These are phyloP conservation scores for Gallinago undulata DNA, from an alignment of 2,113 vertebrate species.

Conservation along the genomic window DNA sequence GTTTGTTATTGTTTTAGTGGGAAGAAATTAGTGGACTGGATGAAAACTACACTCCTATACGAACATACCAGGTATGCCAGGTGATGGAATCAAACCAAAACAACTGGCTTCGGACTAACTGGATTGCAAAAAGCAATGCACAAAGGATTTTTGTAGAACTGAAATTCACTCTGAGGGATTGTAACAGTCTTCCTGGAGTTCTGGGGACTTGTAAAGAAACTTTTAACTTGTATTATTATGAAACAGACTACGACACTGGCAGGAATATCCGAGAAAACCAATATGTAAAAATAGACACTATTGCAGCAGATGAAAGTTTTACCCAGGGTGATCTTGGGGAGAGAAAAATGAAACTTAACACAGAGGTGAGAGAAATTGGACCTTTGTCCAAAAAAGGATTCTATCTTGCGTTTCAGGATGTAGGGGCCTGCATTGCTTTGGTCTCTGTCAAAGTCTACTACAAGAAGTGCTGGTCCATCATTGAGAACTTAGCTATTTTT, in stretches of 20 bases:
- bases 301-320: slow-evolving; percentile 99
- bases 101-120: slow-evolving; percentile 99
- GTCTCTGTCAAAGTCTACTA: slow-evolving; percentile 99
- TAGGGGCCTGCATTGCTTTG: slow-evolving; percentile 97
- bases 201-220: slow-evolving; percentile 99
- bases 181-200: slow-evolving; percentile 99
- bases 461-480: slow-evolving; percentile 99
- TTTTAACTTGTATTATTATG: slow-evolving; percentile 99
- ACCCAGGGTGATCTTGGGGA: slow-evolving; percentile 99
- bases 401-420: slow-evolving; percentile 99
- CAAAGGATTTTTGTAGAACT: slow-evolving; percentile 99
- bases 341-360: slow-evolving; percentile 99
- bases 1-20: slow-evolving; percentile 85
- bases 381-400: slow-evolving; percentile 96
- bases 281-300: slow-evolving; percentile 99
- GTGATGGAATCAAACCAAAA: slow-evolving; percentile 99
- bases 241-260: slow-evolving; percentile 95
- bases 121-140: slow-evolving; percentile 96
- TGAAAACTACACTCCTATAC: slow-evolving; percentile 98
- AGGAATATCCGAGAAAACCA: slow-evolving; percentile 96
- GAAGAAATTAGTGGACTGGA: slow-evolving; percentile 99
- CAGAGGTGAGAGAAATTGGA: slow-evolving; percentile 97
- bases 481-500: slow-evolving; percentile 98
- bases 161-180: slow-evolving; percentile 99
- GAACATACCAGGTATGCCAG: slow-evolving; percentile 99